Evolutionary conservation across 2,888 invertebrate species (phyloP).

Genomic region (Lithophane leautieri): DNA sequence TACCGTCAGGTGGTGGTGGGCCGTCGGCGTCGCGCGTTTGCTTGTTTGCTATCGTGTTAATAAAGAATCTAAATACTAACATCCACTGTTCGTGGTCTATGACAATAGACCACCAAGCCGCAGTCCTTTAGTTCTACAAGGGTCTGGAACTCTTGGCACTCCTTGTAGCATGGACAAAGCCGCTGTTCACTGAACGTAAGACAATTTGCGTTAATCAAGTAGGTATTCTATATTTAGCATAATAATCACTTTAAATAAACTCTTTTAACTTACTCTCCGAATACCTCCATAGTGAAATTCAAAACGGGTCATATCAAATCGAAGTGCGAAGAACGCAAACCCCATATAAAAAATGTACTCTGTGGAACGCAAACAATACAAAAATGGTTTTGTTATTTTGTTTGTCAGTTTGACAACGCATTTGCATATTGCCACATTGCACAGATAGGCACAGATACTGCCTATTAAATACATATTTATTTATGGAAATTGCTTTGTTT

Average conservation of each 20-base stretch:
- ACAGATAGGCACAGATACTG: not conserved
- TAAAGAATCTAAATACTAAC: conserved; percentile 57
- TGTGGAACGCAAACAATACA: not conserved
- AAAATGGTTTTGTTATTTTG: not conserved
- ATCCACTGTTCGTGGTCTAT: conserved; percentile 54
- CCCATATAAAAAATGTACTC: too few relatives aligned
- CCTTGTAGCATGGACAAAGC: conserved; percentile 48
- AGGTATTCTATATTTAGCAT: not conserved
- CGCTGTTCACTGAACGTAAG: conserved; percentile 37
- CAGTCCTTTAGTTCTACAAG: conserved; percentile 69
- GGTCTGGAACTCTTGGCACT: conserved; percentile 63
- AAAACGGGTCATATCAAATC: not conserved
- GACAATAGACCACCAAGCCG: conserved; percentile 74
- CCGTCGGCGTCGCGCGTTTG: too few relatives aligned
- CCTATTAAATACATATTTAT: not conserved
- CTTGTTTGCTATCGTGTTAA: not conserved
- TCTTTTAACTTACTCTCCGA: conserved; percentile 15
- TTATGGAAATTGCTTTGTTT: not conserved
- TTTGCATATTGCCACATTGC: not conserved
- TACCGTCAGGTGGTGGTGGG: too few relatives aligned
- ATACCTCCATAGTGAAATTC: conserved; percentile 6
- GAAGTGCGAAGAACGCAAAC: not conserved
- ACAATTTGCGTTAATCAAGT: not conserved
- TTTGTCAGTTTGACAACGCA: conserved; percentile 16
- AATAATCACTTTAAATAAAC: not conserved